A percentile compares a stretch with the other conserved stretches of the same genome.
Conservation (phyloP, 2,113 vertebrate species). For the Diphyllodes magnificus region DNA sequence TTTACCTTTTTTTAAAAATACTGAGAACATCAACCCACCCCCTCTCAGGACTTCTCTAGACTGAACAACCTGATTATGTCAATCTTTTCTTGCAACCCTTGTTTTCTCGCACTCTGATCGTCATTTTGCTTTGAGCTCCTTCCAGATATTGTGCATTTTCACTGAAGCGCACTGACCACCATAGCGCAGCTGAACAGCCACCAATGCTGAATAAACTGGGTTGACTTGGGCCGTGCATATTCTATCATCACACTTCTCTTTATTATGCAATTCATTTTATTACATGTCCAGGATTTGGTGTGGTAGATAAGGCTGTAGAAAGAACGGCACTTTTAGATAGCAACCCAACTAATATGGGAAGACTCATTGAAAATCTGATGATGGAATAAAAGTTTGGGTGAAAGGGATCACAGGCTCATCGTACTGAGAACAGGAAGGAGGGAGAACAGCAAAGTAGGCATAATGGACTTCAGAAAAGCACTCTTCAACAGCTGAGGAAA, state of each 20-base stretch:
- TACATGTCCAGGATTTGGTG: neutral
- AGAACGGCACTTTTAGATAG: neutral
- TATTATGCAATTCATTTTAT: neutral
- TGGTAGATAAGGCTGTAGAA: neutral
- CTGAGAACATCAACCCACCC: neutral
- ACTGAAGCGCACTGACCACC: neutral
- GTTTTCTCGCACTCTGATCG: neutral
- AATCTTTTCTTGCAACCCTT: neutral
- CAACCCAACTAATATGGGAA: rapidly evolving
- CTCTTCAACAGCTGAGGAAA: constrained; percentile 19
- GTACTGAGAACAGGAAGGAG: neutral
- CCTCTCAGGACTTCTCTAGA: neutral
- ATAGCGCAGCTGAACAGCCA: neutral
- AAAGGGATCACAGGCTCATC: neutral
- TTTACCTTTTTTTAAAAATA: neutral
- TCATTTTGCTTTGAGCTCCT: neutral
- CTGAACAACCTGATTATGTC: neutral
- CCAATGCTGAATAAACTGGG: neutral
- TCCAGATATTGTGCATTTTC: neutral
- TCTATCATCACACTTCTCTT: neutral
- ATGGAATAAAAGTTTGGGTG: neutral
- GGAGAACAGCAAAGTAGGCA: constrained; percentile 24
- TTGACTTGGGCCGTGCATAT: neutral
- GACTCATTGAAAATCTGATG: neutral
- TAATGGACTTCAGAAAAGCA: constrained; percentile 47